Conservation (phyloP, 2,113 vertebrate species). For the Ochotona princeps region DNA sequence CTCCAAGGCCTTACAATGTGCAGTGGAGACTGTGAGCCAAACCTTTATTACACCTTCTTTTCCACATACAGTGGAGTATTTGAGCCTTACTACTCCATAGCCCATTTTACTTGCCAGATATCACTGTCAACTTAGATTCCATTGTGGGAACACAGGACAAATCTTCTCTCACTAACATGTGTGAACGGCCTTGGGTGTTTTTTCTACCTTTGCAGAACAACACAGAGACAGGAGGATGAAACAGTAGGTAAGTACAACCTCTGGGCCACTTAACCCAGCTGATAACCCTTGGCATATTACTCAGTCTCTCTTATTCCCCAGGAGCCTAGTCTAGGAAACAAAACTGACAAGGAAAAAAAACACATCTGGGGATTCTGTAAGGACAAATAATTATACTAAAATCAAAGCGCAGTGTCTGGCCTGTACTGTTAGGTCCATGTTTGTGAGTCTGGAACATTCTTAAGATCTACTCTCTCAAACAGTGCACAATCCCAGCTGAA, state of each 20-base stretch:
- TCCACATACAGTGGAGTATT: not conserved
- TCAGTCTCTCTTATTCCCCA: not conserved
- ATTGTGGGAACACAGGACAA: not conserved
- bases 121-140: not conserved
- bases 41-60: not conserved
- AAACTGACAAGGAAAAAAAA: conserved; percentile 11
- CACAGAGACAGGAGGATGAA: not conserved
- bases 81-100: not conserved
- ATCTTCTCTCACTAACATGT: no score
- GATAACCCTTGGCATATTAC: not conserved
- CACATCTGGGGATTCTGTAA: not conserved
- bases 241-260: not conserved
- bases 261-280: not conserved
- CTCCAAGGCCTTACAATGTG: not conserved
- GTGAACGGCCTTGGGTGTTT: not conserved
- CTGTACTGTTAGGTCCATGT: not conserved
- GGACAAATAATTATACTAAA: not conserved
- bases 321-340: not conserved
- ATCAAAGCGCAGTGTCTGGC: not conserved
- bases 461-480: not conserved
- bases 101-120: not conserved
- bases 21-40: not conserved
- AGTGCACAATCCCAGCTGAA: not conserved
- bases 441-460: not conserved
- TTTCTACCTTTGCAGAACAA: not conserved